Percentiles rank a stretch among this genome's conserved stretches.
phyloP scores from a whole-genome alignment of 1,140 invertebrate genomes.

The Hormaphis cornu region DNA sequence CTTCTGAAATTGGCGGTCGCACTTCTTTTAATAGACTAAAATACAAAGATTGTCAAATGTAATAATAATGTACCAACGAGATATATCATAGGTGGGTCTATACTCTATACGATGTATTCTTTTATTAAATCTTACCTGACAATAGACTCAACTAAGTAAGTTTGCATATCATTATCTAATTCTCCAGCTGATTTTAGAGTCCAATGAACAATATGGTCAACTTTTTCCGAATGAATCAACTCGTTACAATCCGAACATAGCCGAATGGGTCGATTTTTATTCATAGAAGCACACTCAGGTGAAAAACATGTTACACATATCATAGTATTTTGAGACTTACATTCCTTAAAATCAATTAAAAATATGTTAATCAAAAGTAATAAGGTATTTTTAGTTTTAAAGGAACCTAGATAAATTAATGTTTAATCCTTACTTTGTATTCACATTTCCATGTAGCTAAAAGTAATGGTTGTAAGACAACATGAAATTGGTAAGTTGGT shows the following conservation, averaged over 20 bases:
- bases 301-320: slow-evolving; percentile 85
- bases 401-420: no score
- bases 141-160: slow-evolving; percentile 92
- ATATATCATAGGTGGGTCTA: not conserved
- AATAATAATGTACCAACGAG: not conserved
- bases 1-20: slow-evolving; percentile 48
- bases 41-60: slow-evolving; percentile 31
- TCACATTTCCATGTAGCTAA: slow-evolving; percentile 91
- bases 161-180: slow-evolving; percentile 80
- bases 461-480: slow-evolving; percentile 88
- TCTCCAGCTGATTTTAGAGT: slow-evolving; percentile 75
- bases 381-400: no score
- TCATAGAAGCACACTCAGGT: slow-evolving; percentile 90
- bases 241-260: slow-evolving; percentile 87
- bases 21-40: slow-evolving; percentile 68
- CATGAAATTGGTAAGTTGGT: slow-evolving; percentile 76
- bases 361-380: not conserved
- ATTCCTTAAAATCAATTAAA: slow-evolving; percentile 59
- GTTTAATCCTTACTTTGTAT: slow-evolving; percentile 66
- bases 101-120: not conserved
- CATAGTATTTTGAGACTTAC: slow-evolving; percentile 82
- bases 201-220: slow-evolving; percentile 81
- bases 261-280: slow-evolving; percentile 88
- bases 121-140: slow-evolving; percentile 60
- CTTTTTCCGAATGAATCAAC: slow-evolving; percentile 73